phyloP scores from a whole-genome alignment of 2,797 vertebrate species.

The Morus bassanus region DNA sequence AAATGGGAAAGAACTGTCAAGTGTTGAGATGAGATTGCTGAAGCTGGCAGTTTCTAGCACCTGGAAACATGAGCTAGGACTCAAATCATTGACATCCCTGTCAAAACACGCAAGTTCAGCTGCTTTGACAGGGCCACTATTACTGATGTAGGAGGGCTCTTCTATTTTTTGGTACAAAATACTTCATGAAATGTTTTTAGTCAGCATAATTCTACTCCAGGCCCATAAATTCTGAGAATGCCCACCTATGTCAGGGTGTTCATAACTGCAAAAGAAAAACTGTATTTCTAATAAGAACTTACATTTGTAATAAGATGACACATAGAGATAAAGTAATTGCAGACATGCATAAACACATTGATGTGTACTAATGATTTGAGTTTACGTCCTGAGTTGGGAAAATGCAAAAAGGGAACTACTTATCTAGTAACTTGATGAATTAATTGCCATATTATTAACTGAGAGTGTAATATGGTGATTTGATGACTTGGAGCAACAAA shows the following conservation, averaged over 20 bases:
- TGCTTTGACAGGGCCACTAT: background rate
- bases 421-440: background rate
- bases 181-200: background rate
- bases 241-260: background rate
- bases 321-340: background rate
- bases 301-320: background rate
- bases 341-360: background rate
- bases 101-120: background rate
- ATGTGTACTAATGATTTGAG: background rate
- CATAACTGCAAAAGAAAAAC: background rate
- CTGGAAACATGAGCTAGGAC: background rate
- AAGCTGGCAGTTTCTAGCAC: background rate
- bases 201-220: background rate
- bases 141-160: background rate
- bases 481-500: background rate
- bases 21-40: background rate
- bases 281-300: background rate
- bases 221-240: background rate
- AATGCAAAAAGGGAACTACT: background rate
- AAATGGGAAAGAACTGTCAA: background rate
- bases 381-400: background rate
- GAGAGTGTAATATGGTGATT: background rate
- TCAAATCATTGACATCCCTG: background rate
- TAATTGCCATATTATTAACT: background rate
- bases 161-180: background rate